Base-by-base conservation (phyloP, 2,113 vertebrate species). In the Heliornis fulica region DNA sequence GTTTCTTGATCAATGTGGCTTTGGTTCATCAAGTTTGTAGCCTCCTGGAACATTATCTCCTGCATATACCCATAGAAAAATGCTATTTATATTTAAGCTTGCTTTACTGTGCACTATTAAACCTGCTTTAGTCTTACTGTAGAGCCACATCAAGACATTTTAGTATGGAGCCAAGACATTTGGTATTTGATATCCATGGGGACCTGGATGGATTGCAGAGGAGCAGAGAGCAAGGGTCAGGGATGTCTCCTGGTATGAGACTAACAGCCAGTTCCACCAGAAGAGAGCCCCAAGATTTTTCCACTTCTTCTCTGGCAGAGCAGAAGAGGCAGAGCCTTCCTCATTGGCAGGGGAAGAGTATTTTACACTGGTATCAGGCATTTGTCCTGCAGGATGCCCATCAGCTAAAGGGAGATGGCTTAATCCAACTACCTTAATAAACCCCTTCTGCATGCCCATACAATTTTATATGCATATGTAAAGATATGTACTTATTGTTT, bases 1-100 rank as follows among this genome's bases (percentile, higher is more conserved):
- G 23, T 68, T 91, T 89, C 70, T 84, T 68, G 5, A 40, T 60
- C 60, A 87, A 76, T 13, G 40, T 51, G 89, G 38, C 43, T 94
- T 78, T 59, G n/a, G 32, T 56, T 78, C 69, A 40, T 7, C 9
- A 12, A 19, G 32, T 26, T 29, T 50, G 29, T 14, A 34, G 13
- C 70, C 40, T 64, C 59, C 36, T 31, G 34, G 34, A 69, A 38
- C 9, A 16, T 61, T 31, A 29, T 48, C 71, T 79, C 40, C 78
- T 79, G 34, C 20, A 15, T 8, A 2, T 13, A 17, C 45, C 60
- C 12, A 9, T 0, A 38, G 17, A 74, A 69, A 40, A 84, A 54
- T 14, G 21, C 36, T 16, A 5, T 13, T 34, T 34, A 64, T 20
- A 34, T 60, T 79, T 81, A 82, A 78, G 20, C 13, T 40, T 46